Percentiles rank a stretch among this genome's conserved stretches.
Evolutionary conservation across 2,888 invertebrate species (phyloP).

Genomic region (Heliconius erato): DNA sequence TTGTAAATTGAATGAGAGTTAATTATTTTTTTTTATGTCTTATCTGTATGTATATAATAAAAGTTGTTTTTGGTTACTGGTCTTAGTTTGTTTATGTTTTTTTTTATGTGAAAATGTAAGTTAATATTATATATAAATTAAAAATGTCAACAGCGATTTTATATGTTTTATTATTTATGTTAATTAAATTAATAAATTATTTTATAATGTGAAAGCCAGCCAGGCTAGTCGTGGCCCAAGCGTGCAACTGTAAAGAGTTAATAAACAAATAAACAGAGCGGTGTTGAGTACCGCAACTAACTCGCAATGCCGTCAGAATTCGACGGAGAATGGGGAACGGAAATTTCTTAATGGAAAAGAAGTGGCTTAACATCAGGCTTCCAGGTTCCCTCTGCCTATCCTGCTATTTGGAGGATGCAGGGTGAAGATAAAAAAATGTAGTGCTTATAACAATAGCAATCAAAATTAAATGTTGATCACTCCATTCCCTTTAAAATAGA

Average conservation of each 20-base stretch:
- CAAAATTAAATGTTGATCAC: neutral
- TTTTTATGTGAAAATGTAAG: neutral
- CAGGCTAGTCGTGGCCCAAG: neutral
- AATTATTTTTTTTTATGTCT: constrained; percentile 51
- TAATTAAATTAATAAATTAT: neutral
- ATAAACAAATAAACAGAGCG: no score
- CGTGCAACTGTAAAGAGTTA: no score
- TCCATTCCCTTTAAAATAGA: no score
- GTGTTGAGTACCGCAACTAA: no score
- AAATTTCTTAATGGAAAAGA: no score
- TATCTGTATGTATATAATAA: constrained; percentile 17
- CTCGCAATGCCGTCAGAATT: no score
- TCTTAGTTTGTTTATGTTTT: constrained; percentile 6
- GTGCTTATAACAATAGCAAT: neutral
- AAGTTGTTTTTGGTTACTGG: constrained; percentile 11
- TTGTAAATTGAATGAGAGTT: constrained; percentile 51
- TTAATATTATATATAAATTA: neutral
- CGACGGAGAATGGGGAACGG: no score
- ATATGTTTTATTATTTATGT: neutral
- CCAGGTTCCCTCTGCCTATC: no score
- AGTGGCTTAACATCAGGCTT: no score
- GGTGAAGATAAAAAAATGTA: no score
- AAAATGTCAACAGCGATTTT: neutral
- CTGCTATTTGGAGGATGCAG: no score
- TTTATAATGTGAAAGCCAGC: neutral